Base-by-base conservation (phyloP, 2,888 invertebrate species). In the Chaetoderma sp. region DNA sequence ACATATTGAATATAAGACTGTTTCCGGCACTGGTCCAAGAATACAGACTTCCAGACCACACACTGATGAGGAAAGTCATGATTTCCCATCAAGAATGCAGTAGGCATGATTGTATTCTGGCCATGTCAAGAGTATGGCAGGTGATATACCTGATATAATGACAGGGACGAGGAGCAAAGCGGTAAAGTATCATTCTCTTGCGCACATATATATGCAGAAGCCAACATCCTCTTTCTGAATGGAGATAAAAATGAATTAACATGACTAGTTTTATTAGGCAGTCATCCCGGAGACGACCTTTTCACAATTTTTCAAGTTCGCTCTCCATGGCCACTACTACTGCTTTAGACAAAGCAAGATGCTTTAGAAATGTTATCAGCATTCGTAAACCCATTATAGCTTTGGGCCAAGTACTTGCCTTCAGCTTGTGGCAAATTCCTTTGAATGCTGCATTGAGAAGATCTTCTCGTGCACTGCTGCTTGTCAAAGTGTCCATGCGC, bases 391-490 rank as follows among this genome's bases (percentile, higher is more conserved):
- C 62, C 21, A 56, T 27, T 21, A 66, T 28, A 1, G 56, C 66
- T 25, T 45, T 44, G 25, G 47, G 23, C 66, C 57, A 66, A 47
- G 63, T 47, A 36, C 64, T 66, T 4, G 49, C 63, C 45, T 65
- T 64, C 13, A 66, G n/a, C 33, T 49, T 56, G 16, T 27, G 27
- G 5, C 42, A 4, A 8, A 63, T 25, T 30, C 65, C 65, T 10
- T 39, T 42, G 56, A 61, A 65, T 28, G 61, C 33, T 25, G 50
- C 42, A 13, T n/a, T 33, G 5, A 65, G 4, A 2, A 61, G 13
- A 4, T 32, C 66, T n/a, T 57, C 63, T 18, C 63, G 47, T 6
- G 63, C 66, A 33, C 30, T 27, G 3, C 49, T 36, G 13, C 45
- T 47, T n/a, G n/a, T 36, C n/a, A 36, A n/a, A n/a, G n/a, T 36